Base-by-base conservation (phyloP, 2,797 vertebrate species). In the Amniataba percoides region DNA sequence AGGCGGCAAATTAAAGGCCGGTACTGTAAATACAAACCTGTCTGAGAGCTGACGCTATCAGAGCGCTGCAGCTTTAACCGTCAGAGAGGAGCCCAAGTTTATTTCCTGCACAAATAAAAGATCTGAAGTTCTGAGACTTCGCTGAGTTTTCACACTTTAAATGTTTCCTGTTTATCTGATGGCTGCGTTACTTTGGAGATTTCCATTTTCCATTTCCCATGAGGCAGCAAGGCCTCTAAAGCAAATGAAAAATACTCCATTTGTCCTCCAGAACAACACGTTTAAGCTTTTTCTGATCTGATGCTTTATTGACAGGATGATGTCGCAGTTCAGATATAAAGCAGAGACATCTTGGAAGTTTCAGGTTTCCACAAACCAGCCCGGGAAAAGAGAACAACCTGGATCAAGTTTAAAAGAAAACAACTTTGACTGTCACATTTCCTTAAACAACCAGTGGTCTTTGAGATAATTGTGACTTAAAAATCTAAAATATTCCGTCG, bases 1-100 rank as follows among this genome's bases (percentile, higher is more conserved):
- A 84, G 80, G 59, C 66, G 39, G 79, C 77, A 87, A 91, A 93
- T 89, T 73, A 83, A 88, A 84, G 63, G 52, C 61, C 74, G 21
- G 62, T 73, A 83, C 88, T 88, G 90, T 94, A 91, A 91, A 92
- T 83, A 92, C 83, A 87, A 84, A 87, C 52, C 77, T 82, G 87
- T 82, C 84, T 21, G 48, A 36, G 43, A 39, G 71, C 53, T 15
- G 80, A 72, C 65, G 36, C 72, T 85, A 80, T 86, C 80, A 11
- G 46, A 71, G 31, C 16, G 4, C 82, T 27, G 69, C 81, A 81
- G 85, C 58, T 68, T 72, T 10, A 70, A 74, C 63, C 77, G 4
- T 58, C 69, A 72, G 14, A 70, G 18, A 68, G 51, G 40, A 42
- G 75, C 72, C 23, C 4, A 60, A 21, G 43, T 59, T 55, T 31